Conservation (phyloP, 2,797 vertebrate genomes). For the Pristis pectinata region DNA sequence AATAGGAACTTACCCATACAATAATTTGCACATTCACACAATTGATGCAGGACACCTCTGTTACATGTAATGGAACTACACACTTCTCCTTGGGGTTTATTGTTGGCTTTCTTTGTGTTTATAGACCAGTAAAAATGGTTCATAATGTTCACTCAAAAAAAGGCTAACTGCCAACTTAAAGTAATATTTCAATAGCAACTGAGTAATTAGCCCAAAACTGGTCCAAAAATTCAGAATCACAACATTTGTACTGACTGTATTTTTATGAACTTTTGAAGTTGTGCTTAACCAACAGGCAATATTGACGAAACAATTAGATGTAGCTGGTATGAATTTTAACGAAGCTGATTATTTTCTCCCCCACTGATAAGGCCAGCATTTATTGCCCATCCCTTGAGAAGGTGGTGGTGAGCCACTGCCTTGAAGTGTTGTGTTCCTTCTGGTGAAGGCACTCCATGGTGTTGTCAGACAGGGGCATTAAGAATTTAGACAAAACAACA, state of each 20-base stretch:
- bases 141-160: background rate
- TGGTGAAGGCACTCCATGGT: no score
- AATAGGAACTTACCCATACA: background rate
- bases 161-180: background rate
- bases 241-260: background rate
- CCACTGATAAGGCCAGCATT: no score
- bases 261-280: background rate
- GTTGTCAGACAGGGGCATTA: no score
- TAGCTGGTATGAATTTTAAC: background rate
- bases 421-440: no score
- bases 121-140: background rate
- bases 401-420: no score
- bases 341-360: background rate
- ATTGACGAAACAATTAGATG: background rate
- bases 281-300: background rate
- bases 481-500: no score
- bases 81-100: background rate
- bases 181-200: background rate
- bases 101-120: background rate
- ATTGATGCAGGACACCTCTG: background rate
- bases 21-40: background rate
- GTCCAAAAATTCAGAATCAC: background rate
- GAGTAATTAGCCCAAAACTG: background rate
- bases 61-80: background rate
- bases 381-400: no score